Conservation (phyloP, 2,797 vertebrate genomes). For the Mastacembelus armatus region DNA sequence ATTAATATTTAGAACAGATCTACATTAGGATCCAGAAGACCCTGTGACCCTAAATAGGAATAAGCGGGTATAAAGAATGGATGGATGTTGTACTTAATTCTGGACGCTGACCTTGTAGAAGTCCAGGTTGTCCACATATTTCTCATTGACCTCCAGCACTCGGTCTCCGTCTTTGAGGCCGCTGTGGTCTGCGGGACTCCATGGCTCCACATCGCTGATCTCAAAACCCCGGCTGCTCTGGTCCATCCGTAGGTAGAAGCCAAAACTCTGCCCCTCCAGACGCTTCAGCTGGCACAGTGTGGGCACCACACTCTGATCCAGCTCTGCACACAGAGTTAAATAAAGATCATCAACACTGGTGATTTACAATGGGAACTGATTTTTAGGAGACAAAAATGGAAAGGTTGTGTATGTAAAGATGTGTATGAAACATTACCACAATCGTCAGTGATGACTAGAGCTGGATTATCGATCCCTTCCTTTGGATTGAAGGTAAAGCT, state of each 20-base stretch:
- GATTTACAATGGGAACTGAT: neutral
- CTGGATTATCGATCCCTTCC: constrained; percentile 96
- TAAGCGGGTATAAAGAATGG: too few relatives aligned
- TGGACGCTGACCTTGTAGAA: constrained; percentile 82
- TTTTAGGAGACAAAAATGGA: neutral
- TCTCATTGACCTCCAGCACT: constrained; percentile 92
- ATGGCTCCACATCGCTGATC: constrained; percentile 82
- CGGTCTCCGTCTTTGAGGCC: constrained; percentile 88
- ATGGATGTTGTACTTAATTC: too few relatives aligned
- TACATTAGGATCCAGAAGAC: too few relatives aligned
- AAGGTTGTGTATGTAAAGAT: neutral
- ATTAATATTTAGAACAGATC: too few relatives aligned
- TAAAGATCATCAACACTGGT: neutral
- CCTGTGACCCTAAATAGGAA: too few relatives aligned
- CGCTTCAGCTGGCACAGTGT: constrained; percentile 88
- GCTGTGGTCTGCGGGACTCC: constrained; percentile 86
- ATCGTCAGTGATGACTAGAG: constrained; percentile 85
- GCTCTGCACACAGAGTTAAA: constrained; percentile 56
- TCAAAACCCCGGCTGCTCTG: constrained; percentile 72
- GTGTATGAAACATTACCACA: constrained; percentile 69
- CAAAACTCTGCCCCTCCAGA: constrained; percentile 82
- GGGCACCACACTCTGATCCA: constrained; percentile 61
- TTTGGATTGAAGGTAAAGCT: constrained; percentile 96
- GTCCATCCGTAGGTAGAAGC: constrained; percentile 85
- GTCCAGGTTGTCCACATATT: constrained; percentile 82